Evolutionary conservation across 2,797 vertebrate species (phyloP), one percentile per base, ranked within the genome.

Genomic region (Oryzias dopingdopingensis): DNA sequence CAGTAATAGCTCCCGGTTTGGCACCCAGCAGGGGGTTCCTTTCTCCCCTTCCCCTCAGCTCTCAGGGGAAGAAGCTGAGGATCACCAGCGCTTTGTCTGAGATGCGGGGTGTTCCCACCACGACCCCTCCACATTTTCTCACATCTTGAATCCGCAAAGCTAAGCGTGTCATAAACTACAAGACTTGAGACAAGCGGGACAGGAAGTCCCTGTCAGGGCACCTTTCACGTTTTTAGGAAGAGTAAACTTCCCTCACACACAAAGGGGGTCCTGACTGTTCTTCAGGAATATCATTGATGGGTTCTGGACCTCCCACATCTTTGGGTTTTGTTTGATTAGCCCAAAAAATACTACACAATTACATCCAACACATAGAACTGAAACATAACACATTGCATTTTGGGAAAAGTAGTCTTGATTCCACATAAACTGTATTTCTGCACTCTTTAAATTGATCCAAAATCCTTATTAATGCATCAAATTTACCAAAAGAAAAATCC

Each of bases 201-300:
- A 73, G 65, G 59, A 76, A 62, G 69, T 69, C 62, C 62, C 49
- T 70, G 54, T 65, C 20, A 49, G 58, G 12, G 60, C 24, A 44
- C 26, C 40, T 67, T 84, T 79, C 73, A 81, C 86, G 83, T 55
- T 85, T 89, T 86, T 53, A 65, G 57, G 76, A 86, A 75, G 54
- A 70, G 18, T 1, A 50, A 4, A 2, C 81, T 88, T 89, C 76
- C 79, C 80, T 66, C 24, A 83, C 52, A 54, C 40, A 17, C 51
- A 37, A 14, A 68, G 40, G 16, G 10, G 52, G 32, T 56, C 26
- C 1, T 24, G 37, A 17, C n/a, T 48, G 16, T 8, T 62, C 41
- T 55, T 26, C 6, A 53, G 20, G 37, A 14, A 59, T 0, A 0
- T 1, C 43, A 41, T 29, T 41, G 23, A 59, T 20, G 6, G 59